A percentile compares a stretch with the other conserved stretches of the same genome.
These are phyloP conservation scores for Columba janthina DNA, from an alignment of 2,113 vertebrate species.

Conservation along the genomic window DNA sequence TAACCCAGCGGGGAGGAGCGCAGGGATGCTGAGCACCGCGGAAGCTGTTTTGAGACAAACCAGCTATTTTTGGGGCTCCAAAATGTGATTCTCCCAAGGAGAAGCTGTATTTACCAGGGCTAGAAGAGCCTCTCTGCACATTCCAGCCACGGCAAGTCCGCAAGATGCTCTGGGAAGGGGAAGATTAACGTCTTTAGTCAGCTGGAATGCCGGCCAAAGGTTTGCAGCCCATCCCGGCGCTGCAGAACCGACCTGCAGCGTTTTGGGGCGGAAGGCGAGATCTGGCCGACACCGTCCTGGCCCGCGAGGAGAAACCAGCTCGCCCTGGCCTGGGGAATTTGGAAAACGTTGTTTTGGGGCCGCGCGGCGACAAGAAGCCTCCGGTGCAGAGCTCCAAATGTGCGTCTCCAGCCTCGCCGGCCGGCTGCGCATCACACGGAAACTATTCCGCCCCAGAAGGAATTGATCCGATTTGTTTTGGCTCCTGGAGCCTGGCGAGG, in stretches of 20 bases:
- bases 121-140: not conserved
- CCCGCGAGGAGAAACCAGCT: not conserved
- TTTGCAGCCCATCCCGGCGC: not conserved
- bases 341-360: not conserved
- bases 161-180: not conserved
- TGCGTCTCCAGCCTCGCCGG: not conserved
- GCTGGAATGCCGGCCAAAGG: not conserved
- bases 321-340: not conserved
- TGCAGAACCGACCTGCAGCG: not conserved
- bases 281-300: not conserved
- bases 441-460: not conserved
- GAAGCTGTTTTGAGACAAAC: not conserved
- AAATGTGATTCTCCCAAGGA: not conserved
- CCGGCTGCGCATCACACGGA: not conserved
- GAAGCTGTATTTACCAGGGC: not conserved
- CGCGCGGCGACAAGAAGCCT: not conserved
- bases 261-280: not conserved
- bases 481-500: not conserved
- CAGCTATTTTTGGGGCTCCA: not conserved
- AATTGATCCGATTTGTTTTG: not conserved
- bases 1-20: accelerated
- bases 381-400: not conserved
- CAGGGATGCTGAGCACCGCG: not conserved
- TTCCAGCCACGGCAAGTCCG: not conserved
- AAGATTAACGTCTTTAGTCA: not conserved